Evolutionary conservation across 2,888 invertebrate species (phyloP).

Genomic region (Trimorus sp.): DNA sequence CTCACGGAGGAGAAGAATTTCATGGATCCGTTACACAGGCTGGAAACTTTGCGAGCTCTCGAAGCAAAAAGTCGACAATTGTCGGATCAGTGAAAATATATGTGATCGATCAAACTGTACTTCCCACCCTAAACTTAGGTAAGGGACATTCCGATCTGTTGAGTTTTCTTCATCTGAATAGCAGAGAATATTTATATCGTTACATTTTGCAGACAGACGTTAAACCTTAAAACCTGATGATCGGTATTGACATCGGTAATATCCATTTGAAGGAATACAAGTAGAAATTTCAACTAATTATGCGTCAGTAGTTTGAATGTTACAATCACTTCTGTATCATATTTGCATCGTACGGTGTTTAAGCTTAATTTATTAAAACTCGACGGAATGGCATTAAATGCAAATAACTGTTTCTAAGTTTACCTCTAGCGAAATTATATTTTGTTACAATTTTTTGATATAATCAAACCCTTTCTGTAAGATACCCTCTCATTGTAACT

Average conservation of each 20-base stretch:
- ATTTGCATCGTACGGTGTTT: constrained; percentile 45
- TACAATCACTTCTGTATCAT: constrained; percentile 46
- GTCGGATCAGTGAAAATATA: constrained; percentile 74
- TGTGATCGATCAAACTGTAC: constrained; percentile 26
- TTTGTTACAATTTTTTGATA: constrained; percentile 58
- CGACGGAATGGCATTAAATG: constrained; percentile 45
- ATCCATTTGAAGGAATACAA: constrained; percentile 72
- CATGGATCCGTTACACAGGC: constrained; percentile 78
- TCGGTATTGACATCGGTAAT: constrained; percentile 66
- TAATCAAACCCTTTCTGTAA: constrained; percentile 47
- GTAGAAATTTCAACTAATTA: constrained; percentile 70
- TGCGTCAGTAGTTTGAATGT: constrained; percentile 45
- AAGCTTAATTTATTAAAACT: constrained; percentile 58
- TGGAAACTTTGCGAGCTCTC: constrained; percentile 77
- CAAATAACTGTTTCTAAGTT: constrained; percentile 29
- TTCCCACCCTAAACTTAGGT: constrained; percentile 53
- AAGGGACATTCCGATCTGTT: not conserved
- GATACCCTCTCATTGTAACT: constrained; percentile 37
- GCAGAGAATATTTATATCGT: too few relatives aligned
- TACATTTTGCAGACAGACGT: constrained; percentile 19
- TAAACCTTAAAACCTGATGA: constrained; percentile 65
- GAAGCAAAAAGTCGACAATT: constrained; percentile 77
- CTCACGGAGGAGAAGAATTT: constrained; percentile 73
- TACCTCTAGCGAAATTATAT: constrained; percentile 60
- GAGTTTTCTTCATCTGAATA: too few relatives aligned